phyloP scores from a whole-genome alignment of 2,113 vertebrate genomes.

The Anhinga rufa region DNA sequence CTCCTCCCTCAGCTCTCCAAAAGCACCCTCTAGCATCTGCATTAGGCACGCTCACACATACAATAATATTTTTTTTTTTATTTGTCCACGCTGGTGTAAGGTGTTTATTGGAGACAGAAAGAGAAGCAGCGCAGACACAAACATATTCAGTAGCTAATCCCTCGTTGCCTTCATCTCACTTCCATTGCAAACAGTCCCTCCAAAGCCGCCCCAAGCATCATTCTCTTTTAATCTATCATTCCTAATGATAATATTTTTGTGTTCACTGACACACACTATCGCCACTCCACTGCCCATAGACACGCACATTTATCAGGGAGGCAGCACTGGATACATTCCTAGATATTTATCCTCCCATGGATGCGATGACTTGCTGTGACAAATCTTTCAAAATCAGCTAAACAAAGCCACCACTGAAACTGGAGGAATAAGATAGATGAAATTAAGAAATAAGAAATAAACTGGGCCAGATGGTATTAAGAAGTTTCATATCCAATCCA shows the following conservation, averaged over 20 bases:
- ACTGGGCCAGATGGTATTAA: background rate
- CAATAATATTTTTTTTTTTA: background rate
- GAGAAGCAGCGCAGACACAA: background rate
- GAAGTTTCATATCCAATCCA: background rate
- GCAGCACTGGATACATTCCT: background rate
- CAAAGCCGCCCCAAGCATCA: background rate
- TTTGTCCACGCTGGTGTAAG: fast-evolving
- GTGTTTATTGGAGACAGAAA: background rate
- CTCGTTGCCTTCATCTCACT: background rate
- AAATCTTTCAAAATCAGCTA: constrained; percentile 9
- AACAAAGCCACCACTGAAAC: background rate
- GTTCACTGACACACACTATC: background rate
- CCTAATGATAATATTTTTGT: background rate
- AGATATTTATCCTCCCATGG: background rate
- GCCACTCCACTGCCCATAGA: background rate
- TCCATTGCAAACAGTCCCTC: background rate
- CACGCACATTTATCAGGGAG: background rate
- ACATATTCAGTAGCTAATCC: background rate
- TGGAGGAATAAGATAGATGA: background rate
- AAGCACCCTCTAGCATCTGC: background rate
- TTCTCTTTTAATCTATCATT: background rate
- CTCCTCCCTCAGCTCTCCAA: background rate
- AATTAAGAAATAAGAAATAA: constrained; percentile 16
- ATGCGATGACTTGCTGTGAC: background rate
- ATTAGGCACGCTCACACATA: fast-evolving